phyloP scores from a whole-genome alignment of 2,113 vertebrate genomes.

The Promerops cafer region DNA sequence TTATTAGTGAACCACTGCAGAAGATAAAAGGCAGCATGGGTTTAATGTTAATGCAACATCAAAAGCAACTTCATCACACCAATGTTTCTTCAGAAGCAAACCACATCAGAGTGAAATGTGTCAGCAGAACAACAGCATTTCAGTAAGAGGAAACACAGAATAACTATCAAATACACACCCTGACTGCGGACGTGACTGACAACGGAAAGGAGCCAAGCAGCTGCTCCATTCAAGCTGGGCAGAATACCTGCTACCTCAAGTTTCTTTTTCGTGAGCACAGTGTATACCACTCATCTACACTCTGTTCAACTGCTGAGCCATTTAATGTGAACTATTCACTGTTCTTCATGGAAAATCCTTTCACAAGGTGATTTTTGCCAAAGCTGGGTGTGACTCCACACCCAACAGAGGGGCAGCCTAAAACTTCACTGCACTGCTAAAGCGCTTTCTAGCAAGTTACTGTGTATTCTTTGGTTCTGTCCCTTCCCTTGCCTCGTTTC shows the following conservation, averaged over 20 bases:
- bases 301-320: neutral
- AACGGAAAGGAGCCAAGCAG: neutral
- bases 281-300: neutral
- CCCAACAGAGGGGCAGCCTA: neutral
- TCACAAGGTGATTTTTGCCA: neutral
- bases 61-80: neutral
- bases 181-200: neutral
- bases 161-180: neutral
- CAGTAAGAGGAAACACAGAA: neutral
- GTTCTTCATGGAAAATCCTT: neutral
- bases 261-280: neutral
- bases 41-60: neutral
- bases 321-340: neutral
- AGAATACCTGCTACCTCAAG: neutral
- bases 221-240: neutral
- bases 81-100: neutral
- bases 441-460: neutral
- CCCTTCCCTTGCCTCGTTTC: neutral
- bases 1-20: conserved; percentile 75
- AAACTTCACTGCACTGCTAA: neutral
- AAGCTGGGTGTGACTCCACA: neutral
- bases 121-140: neutral
- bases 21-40: neutral
- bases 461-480: neutral
- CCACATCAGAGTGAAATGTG: neutral